Evolutionary conservation across 2,888 invertebrate genomes (phyloP), one percentile per base, ranked within the genome.

Genomic region (Ommatoiulus sabulosus): DNA sequence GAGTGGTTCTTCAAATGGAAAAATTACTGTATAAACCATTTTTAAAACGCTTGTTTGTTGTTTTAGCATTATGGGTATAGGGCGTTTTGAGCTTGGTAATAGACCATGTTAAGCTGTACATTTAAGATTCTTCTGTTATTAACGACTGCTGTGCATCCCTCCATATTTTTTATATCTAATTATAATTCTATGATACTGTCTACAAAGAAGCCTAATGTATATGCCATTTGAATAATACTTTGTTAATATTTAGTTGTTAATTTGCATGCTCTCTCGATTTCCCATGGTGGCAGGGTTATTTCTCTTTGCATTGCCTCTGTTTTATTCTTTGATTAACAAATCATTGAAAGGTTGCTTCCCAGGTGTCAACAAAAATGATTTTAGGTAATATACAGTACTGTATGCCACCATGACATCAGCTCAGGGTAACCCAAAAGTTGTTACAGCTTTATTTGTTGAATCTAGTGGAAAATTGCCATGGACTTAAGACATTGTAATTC

Each of bases 231-330:
- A 52, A 72, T 72, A 24, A 20, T 8, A 24, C 72, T 10, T 52
- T 52, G 17, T 15, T 80, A 35, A 35, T 80, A 35, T 35, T 80
- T 8, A 15, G 35, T 80, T 80, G 80, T 35, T 80, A 80, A 15
- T 80, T 35, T 80, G 80, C 80, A 80, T 80, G 80, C 52, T 35
- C 3, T 80, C 80, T 72, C 20, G 8, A 80, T 80, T 80, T n/a
- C 35, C 80, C 80, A 35, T 24, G 80, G 80, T 80, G 80, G 80
- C 80, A 80, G 80, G 80, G 35, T 80, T 12, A 24, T n/a, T 72
- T 80, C 80, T 80, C 80, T 80, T 80, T 80, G 80, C 80, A 80
- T 80, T 24, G 12, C 80, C 24, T 80, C 20, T 80, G 80, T 43
- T 80, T 80, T 80, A 35, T 43, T 35, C 35, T 15, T 80, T 35